Evolutionary conservation across 2,888 invertebrate species (phyloP).

Genomic region (Pilophorus perplexus): DNA sequence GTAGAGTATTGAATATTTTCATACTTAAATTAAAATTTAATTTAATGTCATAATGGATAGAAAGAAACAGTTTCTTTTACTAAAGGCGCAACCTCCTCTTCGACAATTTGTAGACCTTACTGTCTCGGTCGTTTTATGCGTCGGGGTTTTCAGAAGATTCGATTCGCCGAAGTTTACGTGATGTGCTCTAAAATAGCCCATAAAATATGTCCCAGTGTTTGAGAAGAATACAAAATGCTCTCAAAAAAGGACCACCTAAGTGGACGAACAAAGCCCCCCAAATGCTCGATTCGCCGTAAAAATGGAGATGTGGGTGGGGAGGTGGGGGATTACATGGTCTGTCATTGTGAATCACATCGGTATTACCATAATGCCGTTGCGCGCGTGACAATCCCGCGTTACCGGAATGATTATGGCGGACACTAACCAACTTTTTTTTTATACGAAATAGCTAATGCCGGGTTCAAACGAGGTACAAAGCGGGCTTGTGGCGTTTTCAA

Average conservation of each 20-base stretch:
- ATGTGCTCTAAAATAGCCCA: no score
- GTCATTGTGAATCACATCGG: background rate
- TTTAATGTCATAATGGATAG: no score
- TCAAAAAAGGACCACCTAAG: background rate
- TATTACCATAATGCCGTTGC: background rate
- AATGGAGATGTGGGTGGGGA: background rate
- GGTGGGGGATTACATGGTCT: background rate
- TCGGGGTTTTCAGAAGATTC: no score
- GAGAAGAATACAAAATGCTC: background rate
- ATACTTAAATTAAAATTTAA: no score
- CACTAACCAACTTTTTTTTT: slow-evolving; percentile 10
- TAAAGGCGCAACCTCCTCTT: no score
- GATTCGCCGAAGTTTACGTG: no score
- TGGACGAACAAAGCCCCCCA: background rate
- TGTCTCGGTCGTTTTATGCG: no score
- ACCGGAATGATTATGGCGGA: slow-evolving; percentile 18
- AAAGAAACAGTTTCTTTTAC: no score
- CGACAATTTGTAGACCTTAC: no score
- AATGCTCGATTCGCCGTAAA: background rate
- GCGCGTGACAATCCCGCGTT: slow-evolving; percentile 29
- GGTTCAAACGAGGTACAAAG: no score
- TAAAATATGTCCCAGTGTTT: no score
- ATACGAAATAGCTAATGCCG: slow-evolving; percentile 7
- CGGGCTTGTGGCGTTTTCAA: background rate
- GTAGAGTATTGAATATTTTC: no score